Percentiles rank a stretch among this genome's conserved stretches.
phyloP scores from a whole-genome alignment of 2,113 vertebrate genomes.

The Gila orcuttii region DNA sequence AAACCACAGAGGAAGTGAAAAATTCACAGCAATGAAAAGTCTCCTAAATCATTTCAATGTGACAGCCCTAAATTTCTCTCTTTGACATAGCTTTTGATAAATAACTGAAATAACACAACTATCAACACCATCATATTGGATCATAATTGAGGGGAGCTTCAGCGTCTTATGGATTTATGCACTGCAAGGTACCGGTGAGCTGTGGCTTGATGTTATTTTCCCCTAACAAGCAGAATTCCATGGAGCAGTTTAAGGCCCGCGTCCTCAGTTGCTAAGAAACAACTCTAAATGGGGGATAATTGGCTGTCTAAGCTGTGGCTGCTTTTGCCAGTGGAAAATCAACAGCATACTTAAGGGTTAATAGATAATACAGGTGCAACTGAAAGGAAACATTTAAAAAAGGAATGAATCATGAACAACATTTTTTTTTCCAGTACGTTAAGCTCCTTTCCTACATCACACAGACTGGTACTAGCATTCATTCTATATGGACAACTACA shows the following conservation, averaged over 20 bases:
- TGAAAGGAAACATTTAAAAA: neutral
- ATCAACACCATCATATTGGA: neutral
- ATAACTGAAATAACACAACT: constrained; percentile 37
- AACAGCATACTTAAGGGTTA: constrained; percentile 24
- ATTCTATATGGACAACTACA: neutral
- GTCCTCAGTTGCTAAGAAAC: constrained; percentile 41
- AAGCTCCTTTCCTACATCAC: neutral
- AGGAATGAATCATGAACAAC: neutral
- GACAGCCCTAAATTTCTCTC: constrained; percentile 22
- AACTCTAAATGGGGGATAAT: constrained; percentile 10
- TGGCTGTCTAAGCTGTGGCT: constrained; percentile 2
- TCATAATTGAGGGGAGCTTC: neutral
- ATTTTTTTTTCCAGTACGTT: neutral
- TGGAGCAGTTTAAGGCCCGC: neutral
- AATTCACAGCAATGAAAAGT: constrained; percentile 14
- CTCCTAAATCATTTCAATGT: constrained; percentile 20
- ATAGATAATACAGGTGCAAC: constrained; percentile 11
- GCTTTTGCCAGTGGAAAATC: constrained; percentile 7
- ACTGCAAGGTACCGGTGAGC: neutral
- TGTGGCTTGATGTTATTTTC: constrained; percentile 18
- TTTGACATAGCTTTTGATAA: constrained; percentile 26
- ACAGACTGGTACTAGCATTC: neutral
- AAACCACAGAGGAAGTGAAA: neutral
- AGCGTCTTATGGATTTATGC: constrained; percentile 29
- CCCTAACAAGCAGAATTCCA: constrained; percentile 12